Conservation (phyloP, 2,888 invertebrate genomes). For the Fissipunctia ypsillon region DNA sequence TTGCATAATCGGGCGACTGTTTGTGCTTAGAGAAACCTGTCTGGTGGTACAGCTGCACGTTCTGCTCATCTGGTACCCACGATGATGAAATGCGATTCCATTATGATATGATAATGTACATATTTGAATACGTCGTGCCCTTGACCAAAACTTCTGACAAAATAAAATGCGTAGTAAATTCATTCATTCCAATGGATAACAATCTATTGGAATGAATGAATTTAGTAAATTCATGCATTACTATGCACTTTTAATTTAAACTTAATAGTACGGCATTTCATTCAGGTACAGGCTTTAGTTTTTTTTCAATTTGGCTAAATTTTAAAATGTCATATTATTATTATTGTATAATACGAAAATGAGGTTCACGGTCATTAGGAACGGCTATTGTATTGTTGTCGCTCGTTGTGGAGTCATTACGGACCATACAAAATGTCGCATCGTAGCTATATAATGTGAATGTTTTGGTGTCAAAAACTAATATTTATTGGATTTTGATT, state of each 20-base stretch:
- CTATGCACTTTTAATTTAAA: slow-evolving; percentile 1
- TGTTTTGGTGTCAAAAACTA: slow-evolving; percentile 37
- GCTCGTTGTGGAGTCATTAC: slow-evolving; percentile 68
- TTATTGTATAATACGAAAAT: slow-evolving; percentile 68
- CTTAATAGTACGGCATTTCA: slow-evolving; percentile 2
- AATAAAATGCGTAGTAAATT: slow-evolving; percentile 12
- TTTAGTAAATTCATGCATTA: no score
- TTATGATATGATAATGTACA: slow-evolving; percentile 6
- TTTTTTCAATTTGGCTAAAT: slow-evolving; percentile 12
- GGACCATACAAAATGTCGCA: slow-evolving; percentile 54
- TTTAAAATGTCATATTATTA: slow-evolving; percentile 50
- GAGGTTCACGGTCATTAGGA: slow-evolving; percentile 73
- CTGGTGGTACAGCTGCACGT: neutral
- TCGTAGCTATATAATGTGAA: slow-evolving; percentile 44
- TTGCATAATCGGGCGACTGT: slow-evolving; percentile 24
- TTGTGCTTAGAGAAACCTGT: slow-evolving; percentile 14
- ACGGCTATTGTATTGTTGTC: slow-evolving; percentile 63
- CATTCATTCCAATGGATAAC: slow-evolving; percentile 18
- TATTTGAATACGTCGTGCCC: slow-evolving; percentile 8
- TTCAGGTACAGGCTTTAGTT: no score
- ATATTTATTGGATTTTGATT: slow-evolving; percentile 40
- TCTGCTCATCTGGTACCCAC: slow-evolving; percentile 4
- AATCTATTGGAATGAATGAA: no score
- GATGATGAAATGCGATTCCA: slow-evolving; percentile 1
- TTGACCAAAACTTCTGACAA: slow-evolving; percentile 24